phyloP scores from a whole-genome alignment of 2,888 invertebrate genomes.

The Limnephilus marmoratus region DNA sequence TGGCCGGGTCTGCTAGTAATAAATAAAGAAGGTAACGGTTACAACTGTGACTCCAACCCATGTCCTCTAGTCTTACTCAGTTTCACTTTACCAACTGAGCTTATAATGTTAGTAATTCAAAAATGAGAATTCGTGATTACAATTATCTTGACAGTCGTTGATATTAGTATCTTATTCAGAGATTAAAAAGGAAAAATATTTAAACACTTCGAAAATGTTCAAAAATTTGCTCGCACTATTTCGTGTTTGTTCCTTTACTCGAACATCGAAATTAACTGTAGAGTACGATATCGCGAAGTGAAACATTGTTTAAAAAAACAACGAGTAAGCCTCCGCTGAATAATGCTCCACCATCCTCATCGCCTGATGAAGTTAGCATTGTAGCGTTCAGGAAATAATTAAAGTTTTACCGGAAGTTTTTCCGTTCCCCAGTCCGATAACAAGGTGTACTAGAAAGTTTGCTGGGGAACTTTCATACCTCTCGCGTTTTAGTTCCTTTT shows the following conservation, averaged over 20 bases:
- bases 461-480: slow-evolving; percentile 31
- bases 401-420: slow-evolving; percentile 43
- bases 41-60: too few species aligned
- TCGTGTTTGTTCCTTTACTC: not conserved
- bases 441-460: slow-evolving; percentile 23
- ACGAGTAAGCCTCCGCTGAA: not conserved
- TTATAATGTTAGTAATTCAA: too few species aligned
- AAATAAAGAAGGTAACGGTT: too few species aligned
- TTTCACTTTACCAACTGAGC: too few species aligned
- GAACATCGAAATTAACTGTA: not conserved
- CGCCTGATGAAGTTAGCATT: slow-evolving; percentile 31
- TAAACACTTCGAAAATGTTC: not conserved
- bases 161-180: too few species aligned
- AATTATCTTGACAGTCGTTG: too few species aligned
- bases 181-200: too few species aligned
- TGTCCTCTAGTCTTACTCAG: too few species aligned
- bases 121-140: too few species aligned
- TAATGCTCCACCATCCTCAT: not conserved
- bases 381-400: slow-evolving; percentile 34
- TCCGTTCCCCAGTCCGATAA: not conserved
- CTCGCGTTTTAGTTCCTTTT: not conserved
- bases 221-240: not conserved
- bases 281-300: not conserved
- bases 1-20: too few species aligned
- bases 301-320: not conserved